phyloP scores from a whole-genome alignment of 2,888 invertebrate genomes.

The Macaria liturata region DNA sequence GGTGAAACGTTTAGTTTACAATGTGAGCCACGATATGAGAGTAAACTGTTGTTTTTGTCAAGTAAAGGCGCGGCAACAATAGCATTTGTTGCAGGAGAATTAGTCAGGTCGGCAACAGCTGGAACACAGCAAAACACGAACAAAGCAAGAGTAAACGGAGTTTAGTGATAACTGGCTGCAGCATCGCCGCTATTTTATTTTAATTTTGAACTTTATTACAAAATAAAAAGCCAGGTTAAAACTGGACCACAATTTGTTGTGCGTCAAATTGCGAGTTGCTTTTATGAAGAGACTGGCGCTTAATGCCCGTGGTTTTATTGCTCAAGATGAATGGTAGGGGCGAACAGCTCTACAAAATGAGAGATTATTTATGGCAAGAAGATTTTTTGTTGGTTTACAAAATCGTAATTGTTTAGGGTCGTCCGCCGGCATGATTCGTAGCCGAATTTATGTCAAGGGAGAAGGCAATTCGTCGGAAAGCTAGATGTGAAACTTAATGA shows the following conservation, averaged over 20 bases:
- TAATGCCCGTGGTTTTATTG: constrained; percentile 32
- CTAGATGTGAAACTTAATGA: constrained; percentile 16
- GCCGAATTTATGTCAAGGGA: constrained; percentile 14
- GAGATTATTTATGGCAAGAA: constrained; percentile 25
- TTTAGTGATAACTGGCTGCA: constrained; percentile 32
- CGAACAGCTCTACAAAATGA: constrained; percentile 29
- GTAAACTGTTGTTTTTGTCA: constrained; percentile 52
- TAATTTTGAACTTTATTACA: constrained; percentile 31
- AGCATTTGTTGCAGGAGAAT: constrained; percentile 43
- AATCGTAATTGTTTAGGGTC: constrained; percentile 18
- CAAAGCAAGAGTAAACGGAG: constrained; percentile 33
- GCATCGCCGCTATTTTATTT: constrained; percentile 26
- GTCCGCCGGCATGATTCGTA: constrained; percentile 11
- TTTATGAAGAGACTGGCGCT: constrained; percentile 31
- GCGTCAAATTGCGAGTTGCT: constrained; percentile 32
- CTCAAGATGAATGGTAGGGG: constrained; percentile 27
- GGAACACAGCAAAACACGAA: constrained; percentile 35
- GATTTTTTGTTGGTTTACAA: constrained; percentile 22
- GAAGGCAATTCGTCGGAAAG: constrained; percentile 9
- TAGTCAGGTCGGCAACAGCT: constrained; percentile 43
- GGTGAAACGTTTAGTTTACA: constrained; percentile 48
- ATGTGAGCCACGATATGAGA: constrained; percentile 45
- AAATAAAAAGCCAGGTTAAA: constrained; percentile 35
- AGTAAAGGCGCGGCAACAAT: constrained; percentile 42
- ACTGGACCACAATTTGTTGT: constrained; percentile 36